phyloP scores from a whole-genome alignment of 2,888 invertebrate species.

The Drosophila pseudotakahashii region DNA sequence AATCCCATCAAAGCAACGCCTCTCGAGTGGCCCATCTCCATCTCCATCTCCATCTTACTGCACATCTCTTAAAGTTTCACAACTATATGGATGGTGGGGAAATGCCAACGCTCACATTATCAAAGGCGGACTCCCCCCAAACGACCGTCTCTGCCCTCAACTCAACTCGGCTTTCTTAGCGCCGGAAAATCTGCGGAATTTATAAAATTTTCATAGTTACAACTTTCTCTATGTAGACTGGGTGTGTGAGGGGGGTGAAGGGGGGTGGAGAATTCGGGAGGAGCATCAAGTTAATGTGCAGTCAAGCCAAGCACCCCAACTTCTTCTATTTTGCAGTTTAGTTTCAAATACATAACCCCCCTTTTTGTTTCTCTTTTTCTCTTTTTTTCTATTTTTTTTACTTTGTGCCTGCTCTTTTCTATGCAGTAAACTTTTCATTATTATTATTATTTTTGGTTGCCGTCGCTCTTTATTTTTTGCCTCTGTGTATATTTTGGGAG shows the following conservation, averaged over 20 bases:
- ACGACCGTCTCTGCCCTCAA: conserved; percentile 16
- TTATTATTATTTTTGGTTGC: conserved; percentile 67
- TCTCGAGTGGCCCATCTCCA: conserved; percentile 65
- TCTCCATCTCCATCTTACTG: neutral
- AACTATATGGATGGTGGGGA: conserved; percentile 35
- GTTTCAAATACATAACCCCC: conserved; percentile 70
- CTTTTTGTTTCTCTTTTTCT: neutral
- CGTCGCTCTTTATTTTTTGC: conserved; percentile 1
- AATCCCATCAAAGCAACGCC: conserved; percentile 67
- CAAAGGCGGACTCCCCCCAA: conserved; percentile 46
- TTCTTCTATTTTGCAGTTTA: conserved; percentile 77
- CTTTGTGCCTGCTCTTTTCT: conserved; percentile 57
- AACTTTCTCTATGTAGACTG: conserved; percentile 74
- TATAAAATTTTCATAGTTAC: conserved; percentile 82
- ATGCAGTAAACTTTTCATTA: conserved; percentile 70
- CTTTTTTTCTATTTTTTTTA: conserved; percentile 35
- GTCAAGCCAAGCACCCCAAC: conserved; percentile 28
- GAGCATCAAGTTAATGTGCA: conserved; percentile 72
- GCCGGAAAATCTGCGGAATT: conserved; percentile 79
- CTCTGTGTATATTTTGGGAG: conserved; percentile 44
- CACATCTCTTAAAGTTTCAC: conserved; percentile 23
- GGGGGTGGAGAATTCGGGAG: neutral
- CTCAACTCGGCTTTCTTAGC: conserved; percentile 66
- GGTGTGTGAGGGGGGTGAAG: neutral
- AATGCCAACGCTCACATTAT: conserved; percentile 54